Percentiles rank a stretch among this genome's conserved stretches.
Conservation (phyloP, 2,113 vertebrate genomes). For the Gopherus evgoodei region DNA sequence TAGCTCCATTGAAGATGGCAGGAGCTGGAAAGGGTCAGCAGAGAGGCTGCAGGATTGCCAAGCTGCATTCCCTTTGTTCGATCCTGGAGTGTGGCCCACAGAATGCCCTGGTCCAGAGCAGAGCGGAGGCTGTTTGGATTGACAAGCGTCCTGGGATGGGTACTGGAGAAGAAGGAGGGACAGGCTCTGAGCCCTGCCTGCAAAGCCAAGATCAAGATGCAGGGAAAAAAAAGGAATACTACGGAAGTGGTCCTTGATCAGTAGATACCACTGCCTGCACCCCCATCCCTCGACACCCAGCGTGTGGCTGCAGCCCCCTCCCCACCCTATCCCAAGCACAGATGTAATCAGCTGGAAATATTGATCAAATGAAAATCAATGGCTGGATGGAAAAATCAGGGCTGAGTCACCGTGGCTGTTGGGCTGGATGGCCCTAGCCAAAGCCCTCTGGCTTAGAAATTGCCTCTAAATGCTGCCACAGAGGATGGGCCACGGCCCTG, state of each 20-base stretch:
- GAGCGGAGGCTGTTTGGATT: background rate
- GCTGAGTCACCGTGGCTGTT: background rate
- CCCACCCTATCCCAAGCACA: accelerated
- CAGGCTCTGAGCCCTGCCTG: background rate
- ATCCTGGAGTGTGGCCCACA: no score
- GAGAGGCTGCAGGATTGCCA: background rate
- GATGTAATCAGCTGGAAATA: background rate
- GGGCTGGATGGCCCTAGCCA: background rate
- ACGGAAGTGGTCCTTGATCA: background rate
- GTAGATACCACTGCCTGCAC: background rate
- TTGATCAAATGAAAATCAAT: background rate
- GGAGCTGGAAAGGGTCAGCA: background rate
- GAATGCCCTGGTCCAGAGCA: accelerated
- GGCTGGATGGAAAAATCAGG: background rate
- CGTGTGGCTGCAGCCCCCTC: background rate
- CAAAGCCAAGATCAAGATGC: background rate
- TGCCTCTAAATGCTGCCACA: background rate
- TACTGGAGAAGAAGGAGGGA: background rate
- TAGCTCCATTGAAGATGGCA: background rate
- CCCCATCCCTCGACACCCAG: background rate
- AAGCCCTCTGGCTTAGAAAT: background rate
- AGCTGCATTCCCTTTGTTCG: background rate
- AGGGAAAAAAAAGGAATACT: background rate
- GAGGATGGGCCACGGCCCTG: background rate
- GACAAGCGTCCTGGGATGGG: background rate